A percentile compares a stretch with the other conserved stretches of the same genome.
phyloP scores from a whole-genome alignment of 2,888 invertebrate genomes.

The Drosophila atroscutellata region DNA sequence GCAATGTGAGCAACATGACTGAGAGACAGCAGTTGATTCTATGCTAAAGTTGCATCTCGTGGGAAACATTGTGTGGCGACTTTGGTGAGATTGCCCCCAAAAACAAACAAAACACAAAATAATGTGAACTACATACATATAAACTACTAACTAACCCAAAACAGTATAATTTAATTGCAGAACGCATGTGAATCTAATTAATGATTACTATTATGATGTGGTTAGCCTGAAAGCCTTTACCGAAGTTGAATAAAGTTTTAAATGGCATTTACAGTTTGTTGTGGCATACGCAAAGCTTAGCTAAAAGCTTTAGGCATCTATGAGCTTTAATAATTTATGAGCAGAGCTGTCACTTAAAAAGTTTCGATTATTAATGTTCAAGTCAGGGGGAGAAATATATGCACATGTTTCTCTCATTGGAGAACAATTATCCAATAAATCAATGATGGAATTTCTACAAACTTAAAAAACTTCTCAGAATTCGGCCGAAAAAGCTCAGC shows the following conservation, averaged over 20 bases:
- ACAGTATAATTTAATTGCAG: constrained; percentile 33
- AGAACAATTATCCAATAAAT: constrained; percentile 1
- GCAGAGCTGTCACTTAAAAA: neutral
- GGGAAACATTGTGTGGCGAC: constrained; percentile 46
- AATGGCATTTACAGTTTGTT: neutral
- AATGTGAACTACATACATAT: neutral
- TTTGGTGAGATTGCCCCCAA: constrained; percentile 30
- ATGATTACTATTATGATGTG: constrained; percentile 42
- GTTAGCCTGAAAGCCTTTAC: neutral
- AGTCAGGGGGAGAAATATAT: neutral
- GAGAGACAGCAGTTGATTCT: constrained; percentile 17
- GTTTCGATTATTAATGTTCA: neutral
- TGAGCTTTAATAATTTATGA: constrained; percentile 1
- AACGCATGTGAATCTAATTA: constrained; percentile 44
- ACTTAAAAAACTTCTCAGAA: neutral
- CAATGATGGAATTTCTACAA: neutral
- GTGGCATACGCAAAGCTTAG: neutral
- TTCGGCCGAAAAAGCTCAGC: neutral
- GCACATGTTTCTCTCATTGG: neutral
- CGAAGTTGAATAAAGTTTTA: constrained; percentile 3
- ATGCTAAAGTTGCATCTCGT: constrained; percentile 40
- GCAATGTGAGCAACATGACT: constrained; percentile 13
- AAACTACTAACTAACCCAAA: constrained; percentile 4
- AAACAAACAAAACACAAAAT: neutral
- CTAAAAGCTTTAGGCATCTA: neutral